A percentile compares a stretch with the other conserved stretches of the same genome.
Evolutionary conservation across 64 coral and sea anemone genomes (phyloP).

Genomic region (Acropora tenuis): DNA sequence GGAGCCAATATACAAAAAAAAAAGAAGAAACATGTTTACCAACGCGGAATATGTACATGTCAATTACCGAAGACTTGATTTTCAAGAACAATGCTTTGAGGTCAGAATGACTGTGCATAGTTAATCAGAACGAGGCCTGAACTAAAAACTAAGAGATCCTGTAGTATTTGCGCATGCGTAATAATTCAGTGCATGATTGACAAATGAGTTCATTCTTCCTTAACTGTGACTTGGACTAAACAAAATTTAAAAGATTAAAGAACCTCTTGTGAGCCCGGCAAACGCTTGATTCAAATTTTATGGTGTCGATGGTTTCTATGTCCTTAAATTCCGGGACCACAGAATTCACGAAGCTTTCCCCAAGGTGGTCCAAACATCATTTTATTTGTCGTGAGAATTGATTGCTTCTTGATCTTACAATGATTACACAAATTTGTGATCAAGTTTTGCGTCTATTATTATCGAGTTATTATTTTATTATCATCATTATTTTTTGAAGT

Average conservation of each 20-base stretch:
- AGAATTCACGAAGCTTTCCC: neutral
- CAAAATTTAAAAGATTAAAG: neutral
- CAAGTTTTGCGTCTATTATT: too few species aligned
- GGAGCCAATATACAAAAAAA: too few species aligned
- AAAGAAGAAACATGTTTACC: neutral
- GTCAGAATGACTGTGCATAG: slow-evolving; percentile 26
- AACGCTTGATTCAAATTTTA: too few species aligned
- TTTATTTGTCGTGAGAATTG: neutral
- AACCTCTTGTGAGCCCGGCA: neutral
- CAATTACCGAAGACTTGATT: neutral
- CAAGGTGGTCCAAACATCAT: neutral
- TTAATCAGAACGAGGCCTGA: neutral
- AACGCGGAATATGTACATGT: neutral
- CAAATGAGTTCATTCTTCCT: slow-evolving; percentile 8
- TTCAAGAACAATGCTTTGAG: slow-evolving; percentile 16
- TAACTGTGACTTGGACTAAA: neutral
- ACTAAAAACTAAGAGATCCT: neutral
- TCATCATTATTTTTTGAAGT: too few species aligned
- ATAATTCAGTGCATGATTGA: neutral
- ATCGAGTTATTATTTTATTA: neutral
- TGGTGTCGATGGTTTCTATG: too few species aligned
- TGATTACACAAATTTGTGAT: neutral
- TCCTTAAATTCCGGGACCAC: neutral
- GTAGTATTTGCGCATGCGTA: slow-evolving; percentile 1
- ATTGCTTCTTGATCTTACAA: neutral